These are phyloP conservation scores for Tipula unca DNA, from an alignment of 2,888 invertebrate species.

Conservation along the genomic window DNA sequence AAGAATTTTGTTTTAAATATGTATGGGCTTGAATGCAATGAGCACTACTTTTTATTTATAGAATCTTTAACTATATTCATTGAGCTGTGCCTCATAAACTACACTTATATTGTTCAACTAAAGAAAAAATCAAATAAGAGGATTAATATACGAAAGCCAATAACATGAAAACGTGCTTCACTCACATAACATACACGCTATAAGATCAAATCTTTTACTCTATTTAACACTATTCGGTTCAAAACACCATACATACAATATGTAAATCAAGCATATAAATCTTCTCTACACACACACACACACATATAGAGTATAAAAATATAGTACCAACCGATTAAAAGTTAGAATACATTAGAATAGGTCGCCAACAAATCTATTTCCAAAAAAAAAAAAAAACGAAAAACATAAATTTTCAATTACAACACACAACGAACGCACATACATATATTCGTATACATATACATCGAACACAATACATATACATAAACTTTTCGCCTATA, in stretches of 20 bases:
- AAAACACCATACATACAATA: neutral
- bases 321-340: no score
- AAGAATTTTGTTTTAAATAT: no score
- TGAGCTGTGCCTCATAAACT: no score
- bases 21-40: no score
- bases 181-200: no score
- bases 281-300: neutral
- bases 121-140: no score
- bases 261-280: neutral
- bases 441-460: neutral
- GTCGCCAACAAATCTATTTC: neutral
- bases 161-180: no score
- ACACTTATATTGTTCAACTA: no score
- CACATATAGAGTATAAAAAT: neutral
- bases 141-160: no score
- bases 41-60: no score
- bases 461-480: neutral
- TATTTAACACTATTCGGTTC: neutral
- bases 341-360: neutral
- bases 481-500: constrained; percentile 3
- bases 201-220: neutral
- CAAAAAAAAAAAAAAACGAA: neutral
- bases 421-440: neutral
- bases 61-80: no score
- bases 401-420: constrained; percentile 14